Evolutionary conservation across 2,888 invertebrate genomes (phyloP), one percentile per base, ranked within the genome.

Genomic region (Andrena dorsata): DNA sequence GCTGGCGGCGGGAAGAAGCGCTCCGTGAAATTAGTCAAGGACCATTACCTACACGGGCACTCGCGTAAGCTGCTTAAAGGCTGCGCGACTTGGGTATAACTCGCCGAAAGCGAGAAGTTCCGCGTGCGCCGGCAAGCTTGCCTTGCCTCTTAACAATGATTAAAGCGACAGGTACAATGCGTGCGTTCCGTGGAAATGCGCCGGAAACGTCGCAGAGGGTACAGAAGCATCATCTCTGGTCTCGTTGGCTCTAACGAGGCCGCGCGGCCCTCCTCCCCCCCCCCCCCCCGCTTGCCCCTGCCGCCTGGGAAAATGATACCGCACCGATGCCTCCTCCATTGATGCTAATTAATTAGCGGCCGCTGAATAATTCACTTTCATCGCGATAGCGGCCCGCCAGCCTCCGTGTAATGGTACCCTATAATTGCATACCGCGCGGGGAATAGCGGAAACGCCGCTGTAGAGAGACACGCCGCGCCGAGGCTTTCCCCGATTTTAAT

Each of bases 331-430:
- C 51, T 53, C 32, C 73, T 65, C 32, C 69, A 73, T 66, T 69
- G 83, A 88, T 79, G 83, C 79, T 86, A 86, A 86, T 86, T 86
- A 86, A 86, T 86, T 86, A 85, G 73, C 41, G 75, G 20, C 75
- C 58, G 76, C 69, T 79, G 81, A 87, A 88, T 86, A 83, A 83
- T 87, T 88, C 86, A 85, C 88, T 86, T 86, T 88, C 86, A 88
- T 88, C 86, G 71, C 69, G 80, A 81, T 83, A 78, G 65, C 65
- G 49, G 63, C 23, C 69, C 69, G 35, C 74, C 58, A 77, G 78
- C 76, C 78, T 73, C 16, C 70, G 65, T 61, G 78, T 81, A 86
- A 86, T 69, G 72, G 64, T 28, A 58, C 56, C 70, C 60, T 73
- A 86, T 84, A 84, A 84, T 84, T 86, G 73, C 68, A 51, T 51